phyloP scores from a whole-genome alignment of 2,888 invertebrate genomes.

The Kryphioiulus occultus region DNA sequence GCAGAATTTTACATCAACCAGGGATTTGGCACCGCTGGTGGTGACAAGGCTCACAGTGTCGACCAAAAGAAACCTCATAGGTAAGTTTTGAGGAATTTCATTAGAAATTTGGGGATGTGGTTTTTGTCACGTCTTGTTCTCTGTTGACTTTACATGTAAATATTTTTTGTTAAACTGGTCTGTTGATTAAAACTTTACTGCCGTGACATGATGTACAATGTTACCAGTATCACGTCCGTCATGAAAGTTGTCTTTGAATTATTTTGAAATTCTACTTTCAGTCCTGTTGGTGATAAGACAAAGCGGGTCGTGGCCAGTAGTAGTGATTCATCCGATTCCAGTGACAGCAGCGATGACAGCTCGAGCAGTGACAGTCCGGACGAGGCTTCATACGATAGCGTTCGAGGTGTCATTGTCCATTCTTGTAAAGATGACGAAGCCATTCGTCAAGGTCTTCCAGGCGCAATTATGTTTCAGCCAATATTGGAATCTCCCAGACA shows the following conservation, averaged over 20 bases:
- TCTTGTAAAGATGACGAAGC: constrained; percentile 62
- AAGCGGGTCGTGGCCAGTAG: not conserved
- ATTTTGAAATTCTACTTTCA: not conserved
- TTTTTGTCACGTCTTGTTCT: not conserved
- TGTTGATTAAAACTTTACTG: too few species aligned
- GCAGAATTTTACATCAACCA: constrained; percentile 43
- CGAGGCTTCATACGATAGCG: constrained; percentile 64
- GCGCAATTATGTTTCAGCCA: constrained; percentile 61
- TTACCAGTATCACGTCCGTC: too few species aligned
- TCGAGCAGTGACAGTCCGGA: constrained; percentile 61
- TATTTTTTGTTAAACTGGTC: too few species aligned
- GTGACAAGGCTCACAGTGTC: not conserved
- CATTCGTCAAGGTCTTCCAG: constrained; percentile 60
- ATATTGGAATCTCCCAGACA: constrained; percentile 53
- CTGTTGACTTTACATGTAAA: too few species aligned
- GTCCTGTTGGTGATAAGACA: not conserved
- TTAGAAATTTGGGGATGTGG: not conserved
- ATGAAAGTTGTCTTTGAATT: too few species aligned
- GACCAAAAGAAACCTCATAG: not conserved
- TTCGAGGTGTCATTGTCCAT: constrained; percentile 62
- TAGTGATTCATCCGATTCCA: constrained; percentile 50
- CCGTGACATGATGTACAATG: too few species aligned
- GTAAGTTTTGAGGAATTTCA: not conserved
- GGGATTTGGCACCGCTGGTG: not conserved
- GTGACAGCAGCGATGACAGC: constrained; percentile 53